A percentile compares a stretch with the other conserved stretches of the same genome.
These are phyloP conservation scores for Mus caroli DNA, from an alignment of 2,797 vertebrate species.

Conservation along the genomic window DNA sequence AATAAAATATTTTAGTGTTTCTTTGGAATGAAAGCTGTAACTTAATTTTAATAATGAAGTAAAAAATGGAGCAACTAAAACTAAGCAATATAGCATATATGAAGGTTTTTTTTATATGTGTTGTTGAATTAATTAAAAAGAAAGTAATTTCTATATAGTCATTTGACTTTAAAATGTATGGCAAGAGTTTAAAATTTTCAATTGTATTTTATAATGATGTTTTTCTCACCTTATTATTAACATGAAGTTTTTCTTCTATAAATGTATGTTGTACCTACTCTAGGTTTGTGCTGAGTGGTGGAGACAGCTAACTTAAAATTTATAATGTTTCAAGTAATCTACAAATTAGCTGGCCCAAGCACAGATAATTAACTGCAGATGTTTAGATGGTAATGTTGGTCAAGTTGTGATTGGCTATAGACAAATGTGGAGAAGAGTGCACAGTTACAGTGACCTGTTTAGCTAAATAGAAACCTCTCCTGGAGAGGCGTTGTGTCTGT, in stretches of 20 bases:
- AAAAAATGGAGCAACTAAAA: constrained; percentile 61
- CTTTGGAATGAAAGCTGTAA: constrained; percentile 68
- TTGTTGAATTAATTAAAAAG: constrained; percentile 65
- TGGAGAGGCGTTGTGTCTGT: background rate
- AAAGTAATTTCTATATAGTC: constrained; percentile 65
- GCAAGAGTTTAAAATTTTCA: constrained; percentile 46
- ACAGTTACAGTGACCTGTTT: background rate
- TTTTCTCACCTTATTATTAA: constrained; percentile 62
- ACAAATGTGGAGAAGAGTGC: constrained; percentile 38
- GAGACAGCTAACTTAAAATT: constrained; percentile 38
- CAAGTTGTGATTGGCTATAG: background rate
- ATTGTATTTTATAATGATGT: constrained; percentile 27
- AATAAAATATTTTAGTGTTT: constrained; percentile 72
- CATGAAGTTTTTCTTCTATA: constrained; percentile 41
- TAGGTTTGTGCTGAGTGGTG: constrained; percentile 42
- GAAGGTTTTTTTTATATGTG: constrained; percentile 51
- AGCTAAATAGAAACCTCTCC: background rate
- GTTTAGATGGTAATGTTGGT: constrained; percentile 17
- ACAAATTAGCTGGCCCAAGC: constrained; percentile 58
- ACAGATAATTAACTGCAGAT: constrained; percentile 59
- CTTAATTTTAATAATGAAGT: constrained; percentile 70
- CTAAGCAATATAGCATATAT: constrained; percentile 43
- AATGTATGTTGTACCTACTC: constrained; percentile 54
- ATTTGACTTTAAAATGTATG: constrained; percentile 61
- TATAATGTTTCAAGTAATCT: constrained; percentile 55